Base-by-base conservation (phyloP, 2,797 vertebrate species). In the Myotis daubentonii region DNA sequence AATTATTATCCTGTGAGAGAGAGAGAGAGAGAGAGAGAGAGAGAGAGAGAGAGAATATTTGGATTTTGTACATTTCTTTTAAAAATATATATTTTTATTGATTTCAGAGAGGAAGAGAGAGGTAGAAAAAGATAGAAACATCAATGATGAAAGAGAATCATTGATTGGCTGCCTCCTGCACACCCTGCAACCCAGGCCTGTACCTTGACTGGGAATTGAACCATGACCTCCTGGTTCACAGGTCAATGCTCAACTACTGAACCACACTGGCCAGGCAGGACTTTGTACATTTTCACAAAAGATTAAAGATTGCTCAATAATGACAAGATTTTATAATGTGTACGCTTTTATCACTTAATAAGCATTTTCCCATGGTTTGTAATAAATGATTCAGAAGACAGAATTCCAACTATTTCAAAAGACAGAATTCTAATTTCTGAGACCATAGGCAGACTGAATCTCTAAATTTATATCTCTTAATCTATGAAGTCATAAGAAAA, bases 351-450 rank as follows among this genome's bases (percentile, higher is more conserved):
- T 3, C 44, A 74, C 79, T 81, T 86, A 89, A 71, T 75, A 93
- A 91, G 10, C n/a, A 33, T 85, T 84, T 89, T 78, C 16, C 47
- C 17, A 62, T 51, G 38, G 28, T 28, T 94, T 89, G 17, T 53
- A 74, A 51, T 65, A 72, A 81, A 57, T 92, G 16, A 68, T 82
- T 71, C 22, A 62, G 49, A 76, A 84, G 76, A 94, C 76, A 93
- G 16, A 93, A 93, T 65, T 57, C 30, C 44, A 95, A 33, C 38
- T 57, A 57, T 81, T 68, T 92, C 62, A 72, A 51, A 95, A 94
- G 60, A 90, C 23, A 68, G 38, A 89, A 90, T 91, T 94, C 38
- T 88, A 70, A 36, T 94, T 93, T 94, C 66, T n/a, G 44, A 87
- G 16, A 94, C 25, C 30, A 53, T 41, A 36, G 41, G 8, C 23